phyloP scores from a whole-genome alignment of 2,888 invertebrate species.

The Spilarctia lutea region DNA sequence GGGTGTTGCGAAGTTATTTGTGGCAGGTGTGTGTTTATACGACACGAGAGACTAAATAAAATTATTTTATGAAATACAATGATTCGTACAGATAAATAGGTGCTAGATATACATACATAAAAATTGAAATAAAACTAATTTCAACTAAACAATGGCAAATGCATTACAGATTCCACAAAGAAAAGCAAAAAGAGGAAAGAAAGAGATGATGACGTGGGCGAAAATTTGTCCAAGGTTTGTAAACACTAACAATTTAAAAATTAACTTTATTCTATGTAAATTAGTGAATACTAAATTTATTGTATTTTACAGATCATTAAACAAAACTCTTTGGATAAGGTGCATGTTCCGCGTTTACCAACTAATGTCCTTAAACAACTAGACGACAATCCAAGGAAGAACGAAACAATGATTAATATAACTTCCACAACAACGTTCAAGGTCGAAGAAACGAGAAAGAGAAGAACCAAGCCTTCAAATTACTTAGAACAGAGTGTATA shows the following conservation, averaged over 20 bases:
- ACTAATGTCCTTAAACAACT: conserved; percentile 66
- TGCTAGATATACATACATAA: too few species aligned
- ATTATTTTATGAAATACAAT: too few species aligned
- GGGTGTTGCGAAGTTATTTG: too few species aligned
- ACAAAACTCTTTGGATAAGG: conserved; percentile 64
- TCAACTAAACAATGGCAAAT: background rate
- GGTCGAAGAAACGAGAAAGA: conserved; percentile 67
- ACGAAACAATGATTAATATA: conserved; percentile 50
- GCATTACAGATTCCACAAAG: conserved; percentile 40
- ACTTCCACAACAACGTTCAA: conserved; percentile 73
- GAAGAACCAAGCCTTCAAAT: conserved; percentile 74
- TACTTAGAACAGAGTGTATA: conserved; percentile 80
- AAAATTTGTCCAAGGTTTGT: conserved; percentile 64
- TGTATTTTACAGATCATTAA: conserved; percentile 62
- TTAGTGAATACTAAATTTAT: background rate
- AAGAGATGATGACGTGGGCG: conserved; percentile 65
- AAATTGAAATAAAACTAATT: too few species aligned
- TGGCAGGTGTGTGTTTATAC: too few species aligned
- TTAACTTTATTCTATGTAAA: background rate
- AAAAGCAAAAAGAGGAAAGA: conserved; percentile 72
- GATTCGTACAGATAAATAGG: too few species aligned
- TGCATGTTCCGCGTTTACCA: conserved; percentile 71
- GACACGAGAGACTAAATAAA: too few species aligned
- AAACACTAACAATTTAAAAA: background rate
- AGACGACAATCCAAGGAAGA: conserved; percentile 64